Base-by-base conservation (phyloP, 2,113 vertebrate species). In the Sylvia atricapilla region DNA sequence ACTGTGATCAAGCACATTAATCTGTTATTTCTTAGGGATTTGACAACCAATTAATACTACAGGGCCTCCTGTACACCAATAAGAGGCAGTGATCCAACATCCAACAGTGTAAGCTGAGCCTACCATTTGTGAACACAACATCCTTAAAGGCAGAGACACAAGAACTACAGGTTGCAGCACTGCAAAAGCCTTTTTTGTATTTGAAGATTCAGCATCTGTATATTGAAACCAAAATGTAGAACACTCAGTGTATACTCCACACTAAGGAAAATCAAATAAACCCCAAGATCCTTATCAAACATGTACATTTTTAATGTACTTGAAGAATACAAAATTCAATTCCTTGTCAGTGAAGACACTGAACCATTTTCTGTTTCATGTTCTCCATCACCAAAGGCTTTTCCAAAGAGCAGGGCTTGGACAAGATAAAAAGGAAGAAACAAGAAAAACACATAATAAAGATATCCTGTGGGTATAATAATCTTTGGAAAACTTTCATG, bases 41-140 rank as follows among this genome's bases (percentile, higher is more conserved):
- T 99, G 99, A 99, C 99, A 99, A 98, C 98, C 98, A 99, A 99
- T 99, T 99, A 99, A 99, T 99, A 98, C 62, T 97, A 96, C 96
- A 97, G 97, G 97, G 96, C 96, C 98, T 98, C 97, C 97, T 87
- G 97, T 94, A 96, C 95, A 97, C 98, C 97, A 94, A 9, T 68
- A 96, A 96, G 95, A 97, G 97, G 84, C 97, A 97, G 96, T 87
- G 94, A 97, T 89, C 91, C 84, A 94, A 95, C 88, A 69, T 11
- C 49, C 41, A 33, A 81, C 93, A 97, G 95, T 55, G 93, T 94
- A 95, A 91, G 84, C 78, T 90, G 92, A 59, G 84, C 85, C 13
- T 91, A 91, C 93, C 94, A 84, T 92, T 93, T 94, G 95, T 90
- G 96, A 96, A 13, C 33, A 83, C 94, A 96, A 86, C 91, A 90